Evolutionary conservation across 2,113 vertebrate species (phyloP), one percentile per base, ranked within the genome.

Genomic region (Psilopsiagon aurifrons): DNA sequence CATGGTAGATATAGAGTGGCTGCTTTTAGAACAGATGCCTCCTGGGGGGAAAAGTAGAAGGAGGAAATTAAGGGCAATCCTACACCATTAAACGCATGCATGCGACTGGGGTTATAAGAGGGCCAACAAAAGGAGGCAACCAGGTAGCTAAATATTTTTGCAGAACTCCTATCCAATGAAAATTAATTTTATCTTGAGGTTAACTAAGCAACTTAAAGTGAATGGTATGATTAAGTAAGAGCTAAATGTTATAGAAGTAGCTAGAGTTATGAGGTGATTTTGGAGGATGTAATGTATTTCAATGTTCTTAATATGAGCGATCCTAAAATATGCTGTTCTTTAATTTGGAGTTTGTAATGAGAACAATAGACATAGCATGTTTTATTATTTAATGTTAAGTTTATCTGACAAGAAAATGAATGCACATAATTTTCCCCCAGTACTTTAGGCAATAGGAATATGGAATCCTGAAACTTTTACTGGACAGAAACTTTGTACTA

Each of bases 1-100:
- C 93, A 83, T 97, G 97, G 96, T 93, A 93, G 92, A 92, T 95
- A 92, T 93, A 83, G 74, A 93, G 93, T 93, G 85, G 75, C 73
- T 96, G 96, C 95, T 97, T 97, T 98, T 88, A 95, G 96, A 95
- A 83, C 92, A 98, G 91, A 94, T 97, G 90, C 94, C 95, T 96
- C 95, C 97, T 94, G 94, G 73, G 95, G 97, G 89, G 92, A 93
- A 55, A 89, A 68, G 97, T 94, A 92, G 88, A 94, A 97, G 86
- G 95, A 98, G 97, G 97, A 98, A 97, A 98, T 98, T 97, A 97
- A 97, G 96, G 96, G 92, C 96, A 97, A 96, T 97, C 94, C 95
- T 97, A 91, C 89, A 91, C 95, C 78, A 86, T 97, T 97, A 95
- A 93, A 94, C 86, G 95, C 69, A 51, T 95, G 54, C 73, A 47